A percentile compares a stretch with the other conserved stretches of the same genome.
Evolutionary conservation across 2,888 invertebrate genomes (phyloP).

Genomic region (Luperina testacea): DNA sequence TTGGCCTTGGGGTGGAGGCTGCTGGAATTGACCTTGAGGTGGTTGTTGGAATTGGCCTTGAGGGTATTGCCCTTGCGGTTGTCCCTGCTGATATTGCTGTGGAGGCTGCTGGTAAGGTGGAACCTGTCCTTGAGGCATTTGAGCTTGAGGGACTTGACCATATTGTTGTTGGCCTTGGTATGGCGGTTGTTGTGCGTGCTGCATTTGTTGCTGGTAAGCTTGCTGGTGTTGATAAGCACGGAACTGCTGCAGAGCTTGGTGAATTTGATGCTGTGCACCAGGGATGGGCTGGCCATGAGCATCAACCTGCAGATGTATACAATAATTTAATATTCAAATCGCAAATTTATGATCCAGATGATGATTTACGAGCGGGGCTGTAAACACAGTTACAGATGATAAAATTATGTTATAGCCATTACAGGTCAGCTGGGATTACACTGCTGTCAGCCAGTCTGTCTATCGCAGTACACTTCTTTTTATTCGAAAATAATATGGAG

Average conservation of each 20-base stretch:
- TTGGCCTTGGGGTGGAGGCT: conserved; percentile 56
- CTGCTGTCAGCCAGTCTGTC: neutral
- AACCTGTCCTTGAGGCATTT: conserved; percentile 70
- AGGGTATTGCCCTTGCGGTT: conserved; percentile 65
- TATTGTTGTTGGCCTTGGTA: conserved; percentile 63
- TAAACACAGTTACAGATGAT: neutral
- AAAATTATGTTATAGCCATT: neutral
- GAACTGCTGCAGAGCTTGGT: conserved; percentile 79
- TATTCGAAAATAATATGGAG: neutral
- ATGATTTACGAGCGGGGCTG: neutral
- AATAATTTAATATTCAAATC: neutral
- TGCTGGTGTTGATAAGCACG: conserved; percentile 77
- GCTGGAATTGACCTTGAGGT: conserved; percentile 63
- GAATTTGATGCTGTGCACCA: conserved; percentile 84
- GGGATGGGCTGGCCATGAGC: conserved; percentile 83
- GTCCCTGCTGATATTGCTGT: conserved; percentile 63
- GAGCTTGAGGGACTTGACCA: conserved; percentile 67
- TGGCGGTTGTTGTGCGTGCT: conserved; percentile 55
- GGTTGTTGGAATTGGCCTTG: conserved; percentile 65
- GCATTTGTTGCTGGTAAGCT: conserved; percentile 64
- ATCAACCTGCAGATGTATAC: conserved; percentile 76
- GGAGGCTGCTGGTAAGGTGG: conserved; percentile 70
- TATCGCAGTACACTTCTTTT: neutral
- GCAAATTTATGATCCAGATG: neutral
- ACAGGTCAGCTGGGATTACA: neutral